A percentile compares a stretch with the other conserved stretches of the same genome.
These are phyloP conservation scores for Sturmia bella DNA, from an alignment of 2,888 invertebrate genomes.

Conservation along the genomic window DNA sequence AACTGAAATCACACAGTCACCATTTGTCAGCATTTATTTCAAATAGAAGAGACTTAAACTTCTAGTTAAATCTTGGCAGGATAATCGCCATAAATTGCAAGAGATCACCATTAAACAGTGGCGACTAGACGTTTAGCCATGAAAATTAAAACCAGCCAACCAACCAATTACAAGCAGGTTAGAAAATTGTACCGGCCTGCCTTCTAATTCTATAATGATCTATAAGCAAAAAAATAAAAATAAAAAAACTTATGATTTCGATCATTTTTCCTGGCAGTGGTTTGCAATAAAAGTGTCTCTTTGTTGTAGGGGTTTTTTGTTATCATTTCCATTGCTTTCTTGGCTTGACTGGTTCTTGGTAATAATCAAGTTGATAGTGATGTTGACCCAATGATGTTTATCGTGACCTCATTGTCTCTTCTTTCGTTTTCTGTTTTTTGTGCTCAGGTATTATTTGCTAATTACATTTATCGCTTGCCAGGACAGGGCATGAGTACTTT, in stretches of 20 bases:
- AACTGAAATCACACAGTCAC: neutral
- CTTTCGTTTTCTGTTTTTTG: conserved; percentile 7
- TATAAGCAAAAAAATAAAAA: no score
- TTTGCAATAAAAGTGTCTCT: conserved; percentile 39
- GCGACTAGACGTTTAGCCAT: conserved; percentile 40
- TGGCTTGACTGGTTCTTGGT: neutral
- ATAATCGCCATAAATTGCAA: conserved; percentile 61
- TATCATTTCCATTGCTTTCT: conserved; percentile 16
- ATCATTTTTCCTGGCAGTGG: conserved; percentile 51
- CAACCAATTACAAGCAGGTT: conserved; percentile 9
- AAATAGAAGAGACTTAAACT: conserved; percentile 7
- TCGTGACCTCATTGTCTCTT: conserved; percentile 51
- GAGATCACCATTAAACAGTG: conserved; percentile 53
- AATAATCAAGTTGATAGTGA: neutral
- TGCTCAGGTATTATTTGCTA: conserved; percentile 48
- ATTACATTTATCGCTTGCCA: conserved; percentile 59
- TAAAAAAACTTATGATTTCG: neutral
- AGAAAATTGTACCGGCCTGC: neutral
- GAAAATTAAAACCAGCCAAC: conserved; percentile 3
- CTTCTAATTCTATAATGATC: neutral
- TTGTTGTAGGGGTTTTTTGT: neutral
- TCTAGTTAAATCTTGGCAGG: conserved; percentile 17
- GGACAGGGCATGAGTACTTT: neutral
- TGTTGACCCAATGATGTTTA: conserved; percentile 54
- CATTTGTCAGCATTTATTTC: neutral